Percentiles rank a stretch among this genome's conserved stretches.
These are phyloP conservation scores for Drosophila mettleri DNA, from an alignment of 2,888 invertebrate genomes.

Conservation along the genomic window DNA sequence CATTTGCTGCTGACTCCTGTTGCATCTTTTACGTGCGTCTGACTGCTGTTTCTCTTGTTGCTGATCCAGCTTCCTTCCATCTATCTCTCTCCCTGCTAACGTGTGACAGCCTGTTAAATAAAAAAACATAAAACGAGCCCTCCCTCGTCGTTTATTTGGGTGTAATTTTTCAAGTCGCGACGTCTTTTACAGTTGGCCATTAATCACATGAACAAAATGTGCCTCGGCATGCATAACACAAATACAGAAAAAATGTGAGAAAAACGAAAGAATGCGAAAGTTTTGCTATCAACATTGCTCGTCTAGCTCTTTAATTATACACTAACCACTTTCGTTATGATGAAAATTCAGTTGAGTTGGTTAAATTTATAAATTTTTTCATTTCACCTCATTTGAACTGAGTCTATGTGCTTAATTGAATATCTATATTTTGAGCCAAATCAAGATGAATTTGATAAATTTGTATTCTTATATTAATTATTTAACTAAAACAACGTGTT, in stretches of 20 bases:
- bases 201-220: constrained; percentile 75
- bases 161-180: constrained; percentile 81
- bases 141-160: constrained; percentile 69
- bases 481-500: too few relatives aligned
- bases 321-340: constrained; percentile 26
- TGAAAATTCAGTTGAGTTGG: neutral
- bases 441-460: too few relatives aligned
- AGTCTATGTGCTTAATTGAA: too few relatives aligned
- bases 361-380: too few relatives aligned
- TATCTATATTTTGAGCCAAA: too few relatives aligned
- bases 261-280: constrained; percentile 31
- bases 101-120: constrained; percentile 75
- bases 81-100: constrained; percentile 19
- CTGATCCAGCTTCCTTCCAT: constrained; percentile 32
- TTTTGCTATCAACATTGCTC: constrained; percentile 39
- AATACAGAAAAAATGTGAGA: constrained; percentile 33
- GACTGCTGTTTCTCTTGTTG: constrained; percentile 29
- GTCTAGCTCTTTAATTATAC: constrained; percentile 50
- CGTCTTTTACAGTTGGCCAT: constrained; percentile 74
- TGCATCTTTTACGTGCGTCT: constrained; percentile 76
- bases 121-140: constrained; percentile 40
- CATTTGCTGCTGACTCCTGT: constrained; percentile 77
- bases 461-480: too few relatives aligned
- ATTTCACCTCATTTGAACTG: too few relatives aligned
- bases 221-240: constrained; percentile 54